Percentiles rank a stretch among this genome's conserved stretches.
Conservation (phyloP, 2,797 vertebrate species). For the Rhyacichthys aspro region DNA sequence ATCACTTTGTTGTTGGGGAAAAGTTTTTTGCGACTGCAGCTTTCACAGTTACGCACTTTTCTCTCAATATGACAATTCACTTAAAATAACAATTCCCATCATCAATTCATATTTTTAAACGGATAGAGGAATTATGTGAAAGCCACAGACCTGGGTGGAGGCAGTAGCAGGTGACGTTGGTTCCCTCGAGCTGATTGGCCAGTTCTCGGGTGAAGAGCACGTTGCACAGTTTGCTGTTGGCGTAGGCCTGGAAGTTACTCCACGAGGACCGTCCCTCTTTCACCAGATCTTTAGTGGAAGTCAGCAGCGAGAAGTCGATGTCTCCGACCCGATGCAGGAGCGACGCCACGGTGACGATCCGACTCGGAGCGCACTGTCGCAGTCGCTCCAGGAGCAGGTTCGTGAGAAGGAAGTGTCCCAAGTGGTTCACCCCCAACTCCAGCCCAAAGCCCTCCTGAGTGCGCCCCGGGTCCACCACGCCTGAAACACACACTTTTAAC, state of each 20-base stretch:
- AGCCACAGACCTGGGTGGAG: constrained; percentile 88
- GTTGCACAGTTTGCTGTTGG: constrained; percentile 92
- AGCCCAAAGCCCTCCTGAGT: constrained; percentile 85
- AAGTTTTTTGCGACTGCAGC: too few species aligned
- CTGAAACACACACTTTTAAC: constrained; percentile 69
- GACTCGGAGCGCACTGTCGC: constrained; percentile 79
- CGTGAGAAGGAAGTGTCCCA: constrained; percentile 92
- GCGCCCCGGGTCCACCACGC: constrained; percentile 74
- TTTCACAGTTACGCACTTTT: too few species aligned
- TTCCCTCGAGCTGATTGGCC: constrained; percentile 84
- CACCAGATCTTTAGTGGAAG: constrained; percentile 67
- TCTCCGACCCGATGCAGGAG: constrained; percentile 76
- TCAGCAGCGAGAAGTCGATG: constrained; percentile 78
- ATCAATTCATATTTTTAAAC: too few species aligned
- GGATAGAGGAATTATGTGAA: too few species aligned
- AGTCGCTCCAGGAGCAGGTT: constrained; percentile 86
- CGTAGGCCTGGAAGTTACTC: constrained; percentile 76
- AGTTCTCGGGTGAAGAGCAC: constrained; percentile 89
- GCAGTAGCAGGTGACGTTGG: constrained; percentile 85
- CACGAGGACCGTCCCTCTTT: constrained; percentile 37
- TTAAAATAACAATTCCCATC: too few species aligned
- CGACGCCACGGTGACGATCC: constrained; percentile 86
- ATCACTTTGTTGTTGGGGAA: too few species aligned
- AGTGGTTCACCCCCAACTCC: constrained; percentile 88
- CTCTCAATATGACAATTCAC: too few species aligned